Base-by-base conservation (phyloP, 2,797 vertebrate genomes). In the Petrocephalus schoutedeni region DNA sequence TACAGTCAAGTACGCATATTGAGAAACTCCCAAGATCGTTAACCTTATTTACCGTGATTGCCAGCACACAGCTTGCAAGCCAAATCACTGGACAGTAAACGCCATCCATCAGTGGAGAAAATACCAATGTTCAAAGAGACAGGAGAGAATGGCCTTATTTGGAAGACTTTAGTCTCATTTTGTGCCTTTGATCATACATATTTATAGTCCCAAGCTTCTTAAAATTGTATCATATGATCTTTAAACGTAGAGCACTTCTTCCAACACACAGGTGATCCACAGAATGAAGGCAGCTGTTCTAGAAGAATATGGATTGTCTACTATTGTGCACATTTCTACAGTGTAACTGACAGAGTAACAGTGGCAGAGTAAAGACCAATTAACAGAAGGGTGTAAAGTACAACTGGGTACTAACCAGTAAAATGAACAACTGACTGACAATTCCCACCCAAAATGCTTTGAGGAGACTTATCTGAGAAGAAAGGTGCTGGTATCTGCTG, bases 21-120 rank as follows among this genome's bases (percentile, higher is more conserved):
- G 36, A 41, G 36, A 41, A 41, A 41, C 36, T 0, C 36, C 36
- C 36, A 71, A 36, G 64, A 71, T 71, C 64, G 32, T 71, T 67
- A 87, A 85, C 88, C 89, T 71, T 67, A 87, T 86, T 88, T 89
- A 84, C 82, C 92, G 92, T 92, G 83, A 94, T 92, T 92, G 93
- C 93, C 93, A 94, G 90, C 53, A 14, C 87, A 88, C 61, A 19
- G 9, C 2, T 56, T 83, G 77, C 0, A 58, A 64, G 89, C 87
- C 51, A 59, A 19, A 85, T 61, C 59, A 19, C 49, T 54, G 45
- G 80, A 45, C 77, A 41, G 58, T 57, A 61, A 82, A 49, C 45
- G 41, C 74, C 58, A 51, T 85, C 41, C 36, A 82, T 51, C 10
- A 36, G 84, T 28, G 21, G 90, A 86, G 67, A 86, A 88, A 14